Conservation (phyloP, 2,113 vertebrate genomes). For the Nematolebias whitei region DNA sequence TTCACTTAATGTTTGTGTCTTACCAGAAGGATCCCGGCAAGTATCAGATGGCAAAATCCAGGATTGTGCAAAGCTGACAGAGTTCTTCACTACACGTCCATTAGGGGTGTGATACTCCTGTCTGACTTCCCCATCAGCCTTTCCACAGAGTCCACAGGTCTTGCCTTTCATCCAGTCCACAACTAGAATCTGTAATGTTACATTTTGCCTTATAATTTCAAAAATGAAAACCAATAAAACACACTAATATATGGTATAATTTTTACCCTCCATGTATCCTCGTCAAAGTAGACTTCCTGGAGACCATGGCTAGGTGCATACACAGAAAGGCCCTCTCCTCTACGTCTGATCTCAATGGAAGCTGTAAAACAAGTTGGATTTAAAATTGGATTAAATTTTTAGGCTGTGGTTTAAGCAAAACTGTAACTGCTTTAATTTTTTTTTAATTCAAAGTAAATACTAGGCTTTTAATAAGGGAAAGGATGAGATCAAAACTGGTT, state of each 20-base stretch:
- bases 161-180: slow-evolving; percentile 84
- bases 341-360: slow-evolving; percentile 59
- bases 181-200: slow-evolving; percentile 74
- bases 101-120: slow-evolving; percentile 79
- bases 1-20: not conserved
- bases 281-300: slow-evolving; percentile 68
- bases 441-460: no score
- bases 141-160: slow-evolving; percentile 85
- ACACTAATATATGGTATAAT: no score
- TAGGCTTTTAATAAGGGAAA: no score
- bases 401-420: no score
- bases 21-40: slow-evolving; percentile 66
- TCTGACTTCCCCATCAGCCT: slow-evolving; percentile 79
- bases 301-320: slow-evolving; percentile 64
- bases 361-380: slow-evolving; percentile 37
- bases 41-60: slow-evolving; percentile 80
- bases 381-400: no score
- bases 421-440: no score
- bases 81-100: slow-evolving; percentile 70
- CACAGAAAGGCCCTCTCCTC: slow-evolving; percentile 56
- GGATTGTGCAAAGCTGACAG: slow-evolving; percentile 79
- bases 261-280: slow-evolving; percentile 57
- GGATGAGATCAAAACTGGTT: no score
- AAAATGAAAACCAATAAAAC: slow-evolving; percentile 1
- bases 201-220: no score